Evolutionary conservation across 92 coral and sea anemone genomes (phyloP).

Genomic region (Chrysogorgia sp.): DNA sequence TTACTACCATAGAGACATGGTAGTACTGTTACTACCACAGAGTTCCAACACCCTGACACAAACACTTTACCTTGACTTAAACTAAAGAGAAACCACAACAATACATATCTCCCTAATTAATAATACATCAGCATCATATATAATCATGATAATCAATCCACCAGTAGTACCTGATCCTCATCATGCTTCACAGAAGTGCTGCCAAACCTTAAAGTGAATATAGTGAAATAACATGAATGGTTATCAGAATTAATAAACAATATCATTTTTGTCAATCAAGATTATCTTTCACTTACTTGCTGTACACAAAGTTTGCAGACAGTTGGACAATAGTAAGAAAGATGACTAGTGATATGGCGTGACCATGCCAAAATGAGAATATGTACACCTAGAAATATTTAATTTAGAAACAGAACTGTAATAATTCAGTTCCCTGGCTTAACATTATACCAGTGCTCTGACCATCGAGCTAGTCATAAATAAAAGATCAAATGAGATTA

Average conservation of each 20-base stretch:
- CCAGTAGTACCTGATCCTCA: conserved; percentile 1
- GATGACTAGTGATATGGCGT: conserved; percentile 70
- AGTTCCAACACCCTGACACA: too few species aligned
- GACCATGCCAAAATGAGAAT: conserved; percentile 83
- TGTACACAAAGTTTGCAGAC: conserved; percentile 81
- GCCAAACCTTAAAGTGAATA: conserved; percentile 15
- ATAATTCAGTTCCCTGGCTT: too few species aligned
- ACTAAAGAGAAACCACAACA: too few species aligned
- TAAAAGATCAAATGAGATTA: neutral
- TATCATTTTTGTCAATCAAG: neutral
- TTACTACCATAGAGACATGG: too few species aligned
- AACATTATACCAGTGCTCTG: too few species aligned
- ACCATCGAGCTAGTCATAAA: too few species aligned
- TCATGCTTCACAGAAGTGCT: neutral
- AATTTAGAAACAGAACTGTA: too few species aligned
- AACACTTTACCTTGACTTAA: too few species aligned
- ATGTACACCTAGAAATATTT: conserved; percentile 77
- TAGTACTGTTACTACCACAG: too few species aligned
- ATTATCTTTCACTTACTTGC: conserved; percentile 58
- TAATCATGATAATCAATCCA: neutral
- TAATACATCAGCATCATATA: neutral
- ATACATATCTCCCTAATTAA: neutral
- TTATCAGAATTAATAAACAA: neutral
- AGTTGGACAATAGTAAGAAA: conserved; percentile 74
- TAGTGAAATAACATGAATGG: neutral